A percentile compares a stretch with the other conserved stretches of the same genome.
Evolutionary conservation across 2,797 vertebrate genomes (phyloP).

Genomic region (Fringilla coelebs): DNA sequence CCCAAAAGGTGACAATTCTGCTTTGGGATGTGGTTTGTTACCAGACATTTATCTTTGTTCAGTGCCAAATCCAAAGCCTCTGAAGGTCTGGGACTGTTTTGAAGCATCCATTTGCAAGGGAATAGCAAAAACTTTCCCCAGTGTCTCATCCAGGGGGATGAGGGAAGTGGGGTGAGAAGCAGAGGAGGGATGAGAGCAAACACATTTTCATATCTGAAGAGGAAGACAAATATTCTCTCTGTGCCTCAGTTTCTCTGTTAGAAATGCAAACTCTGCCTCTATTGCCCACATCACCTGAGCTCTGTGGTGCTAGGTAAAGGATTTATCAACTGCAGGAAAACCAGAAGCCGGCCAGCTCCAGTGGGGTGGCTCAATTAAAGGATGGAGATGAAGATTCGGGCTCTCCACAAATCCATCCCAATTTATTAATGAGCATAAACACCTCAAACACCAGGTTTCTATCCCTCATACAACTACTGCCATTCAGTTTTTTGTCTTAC

Average conservation of each 20-base stretch:
- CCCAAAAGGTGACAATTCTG: neutral
- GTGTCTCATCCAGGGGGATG: neutral
- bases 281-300: neutral
- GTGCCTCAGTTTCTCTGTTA: neutral
- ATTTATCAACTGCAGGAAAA: neutral
- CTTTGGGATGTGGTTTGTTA: neutral
- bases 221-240: neutral
- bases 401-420: neutral
- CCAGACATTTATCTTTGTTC: neutral
- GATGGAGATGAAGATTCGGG: neutral
- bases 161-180: accelerated
- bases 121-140: neutral
- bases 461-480: neutral
- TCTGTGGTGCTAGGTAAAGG: accelerated
- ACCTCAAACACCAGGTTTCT: neutral
- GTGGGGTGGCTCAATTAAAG: neutral
- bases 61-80: neutral
- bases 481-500: neutral
- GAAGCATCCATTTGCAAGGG: neutral
- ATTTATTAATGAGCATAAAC: neutral
- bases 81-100: neutral
- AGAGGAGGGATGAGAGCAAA: neutral
- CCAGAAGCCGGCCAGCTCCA: neutral
- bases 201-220: neutral
- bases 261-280: neutral